Evolutionary conservation across 2,888 invertebrate species (phyloP).

Genomic region (Spilarctia lutea): DNA sequence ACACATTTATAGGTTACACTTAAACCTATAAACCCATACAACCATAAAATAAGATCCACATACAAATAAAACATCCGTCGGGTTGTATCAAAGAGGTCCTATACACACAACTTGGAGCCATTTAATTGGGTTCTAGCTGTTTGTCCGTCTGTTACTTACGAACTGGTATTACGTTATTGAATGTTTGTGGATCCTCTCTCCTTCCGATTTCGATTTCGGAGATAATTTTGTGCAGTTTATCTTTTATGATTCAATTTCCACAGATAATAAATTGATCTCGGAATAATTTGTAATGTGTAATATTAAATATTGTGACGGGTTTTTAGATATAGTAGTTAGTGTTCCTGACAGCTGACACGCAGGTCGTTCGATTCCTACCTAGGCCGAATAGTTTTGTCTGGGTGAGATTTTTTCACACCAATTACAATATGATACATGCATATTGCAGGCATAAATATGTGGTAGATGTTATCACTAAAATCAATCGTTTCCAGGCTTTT

Average conservation of each 20-base stretch:
- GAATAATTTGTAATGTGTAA: neutral
- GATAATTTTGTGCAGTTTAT: constrained; percentile 1
- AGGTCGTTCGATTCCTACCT: neutral
- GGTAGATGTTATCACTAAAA: no score
- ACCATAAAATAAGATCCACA: constrained; percentile 45
- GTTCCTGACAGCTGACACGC: neutral
- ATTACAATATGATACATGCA: no score
- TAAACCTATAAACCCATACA: constrained; percentile 18
- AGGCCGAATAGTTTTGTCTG: no score
- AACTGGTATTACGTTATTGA: constrained; percentile 62
- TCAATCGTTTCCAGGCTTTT: no score
- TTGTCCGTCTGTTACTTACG: constrained; percentile 54
- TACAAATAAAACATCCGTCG: constrained; percentile 49
- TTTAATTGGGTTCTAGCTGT: constrained; percentile 80
- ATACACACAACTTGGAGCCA: constrained; percentile 72
- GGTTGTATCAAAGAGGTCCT: constrained; percentile 66
- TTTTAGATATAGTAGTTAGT: neutral
- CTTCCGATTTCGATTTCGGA: constrained; percentile 47
- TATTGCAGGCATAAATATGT: no score
- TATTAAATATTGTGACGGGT: neutral
- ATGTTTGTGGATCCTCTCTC: constrained; percentile 62
- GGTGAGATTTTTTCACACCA: no score
- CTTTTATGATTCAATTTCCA: neutral
- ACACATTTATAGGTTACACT: neutral
- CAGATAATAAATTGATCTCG: neutral